Base-by-base conservation (phyloP, 2,888 invertebrate species). In the Gari tellinella region DNA sequence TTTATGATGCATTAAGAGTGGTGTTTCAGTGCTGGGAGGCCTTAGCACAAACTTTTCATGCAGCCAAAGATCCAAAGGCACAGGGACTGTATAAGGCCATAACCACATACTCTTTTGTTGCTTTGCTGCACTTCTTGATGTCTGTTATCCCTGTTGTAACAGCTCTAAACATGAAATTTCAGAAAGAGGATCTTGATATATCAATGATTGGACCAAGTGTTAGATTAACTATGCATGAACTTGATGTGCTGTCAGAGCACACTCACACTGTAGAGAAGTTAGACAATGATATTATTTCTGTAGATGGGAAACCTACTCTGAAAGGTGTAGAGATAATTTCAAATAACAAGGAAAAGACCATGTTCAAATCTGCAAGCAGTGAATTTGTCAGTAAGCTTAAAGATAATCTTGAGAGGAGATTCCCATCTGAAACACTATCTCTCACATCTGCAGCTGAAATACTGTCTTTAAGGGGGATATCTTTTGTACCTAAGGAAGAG, bases 1-100 rank as follows among this genome's bases (percentile, higher is more conserved):
- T 49, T 41, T 49, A 40, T 41, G 40, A 51, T 48, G 31, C 49
- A 14, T 40, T 61, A 0, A 49, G 45, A 8, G 7, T 51, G 25
- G 41, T 61, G 23, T 61, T 23, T 40, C 40, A 61, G 41, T 61
- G 51, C n/a, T 61, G 61, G 38, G 61, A 61, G 37, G 61, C 51
- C 12, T 26, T 61, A n/a, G 51, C 61, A 19, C 41, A 40, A 49
- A 51, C 61, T 17, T 48, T 37, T 21, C 23, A 57, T 57, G 61
- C 49, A 38, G 61, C 61, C 12, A 49, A 49, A 40, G 51, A 60
- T 37, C 12, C 48, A n/a, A 37, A 46, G 17, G 60, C 60, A 31
- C 25, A 48, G 26, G 60, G 46, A 8, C 31, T 60, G 26, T 37
- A n/a, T 19, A 60, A 60, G 49, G n/a, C n/a, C 17, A 49, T 46